These are phyloP conservation scores for Nibea coibor DNA, from an alignment of 2,113 vertebrate species.

Conservation along the genomic window DNA sequence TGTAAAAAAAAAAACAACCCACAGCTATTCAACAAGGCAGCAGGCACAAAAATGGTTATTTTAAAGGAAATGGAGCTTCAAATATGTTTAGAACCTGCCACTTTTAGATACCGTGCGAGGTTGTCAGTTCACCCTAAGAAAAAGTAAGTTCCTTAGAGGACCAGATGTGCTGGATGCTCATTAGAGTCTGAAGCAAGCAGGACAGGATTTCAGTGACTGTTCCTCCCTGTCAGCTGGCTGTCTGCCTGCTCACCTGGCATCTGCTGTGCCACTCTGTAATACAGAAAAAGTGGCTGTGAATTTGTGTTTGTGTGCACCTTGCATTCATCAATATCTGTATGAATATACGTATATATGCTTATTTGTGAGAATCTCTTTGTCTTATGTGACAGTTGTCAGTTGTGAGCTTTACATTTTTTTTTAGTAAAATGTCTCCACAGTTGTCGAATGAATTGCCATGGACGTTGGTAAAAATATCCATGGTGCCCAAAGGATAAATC, in stretches of 20 bases:
- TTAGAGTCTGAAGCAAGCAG: conserved; percentile 49
- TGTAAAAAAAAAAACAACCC: not conserved
- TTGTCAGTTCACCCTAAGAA: conserved; percentile 3
- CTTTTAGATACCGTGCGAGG: not conserved
- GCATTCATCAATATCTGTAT: not conserved
- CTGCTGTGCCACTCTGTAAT: not conserved
- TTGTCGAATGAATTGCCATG: not conserved
- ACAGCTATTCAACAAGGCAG: not conserved
- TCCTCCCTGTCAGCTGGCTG: conserved; percentile 62
- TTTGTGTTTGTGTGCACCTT: conserved; percentile 20
- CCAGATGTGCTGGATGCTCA: conserved; percentile 73
- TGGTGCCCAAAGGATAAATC: not conserved
- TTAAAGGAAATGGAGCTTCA: not conserved
- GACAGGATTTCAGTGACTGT: conserved; percentile 39
- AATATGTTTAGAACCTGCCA: conserved; percentile 3
- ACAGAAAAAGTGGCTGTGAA: not conserved
- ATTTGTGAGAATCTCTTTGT: not conserved
- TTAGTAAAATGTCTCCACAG: no score
- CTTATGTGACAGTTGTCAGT: not conserved
- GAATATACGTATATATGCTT: not conserved
- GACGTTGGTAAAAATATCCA: not conserved
- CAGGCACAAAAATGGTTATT: not conserved
- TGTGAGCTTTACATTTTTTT: not conserved
- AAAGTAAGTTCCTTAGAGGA: not conserved
- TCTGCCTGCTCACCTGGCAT: conserved; percentile 41